These are phyloP conservation scores for Melipona quadrifasciata DNA, from an alignment of 1,140 invertebrate species.

Conservation along the genomic window DNA sequence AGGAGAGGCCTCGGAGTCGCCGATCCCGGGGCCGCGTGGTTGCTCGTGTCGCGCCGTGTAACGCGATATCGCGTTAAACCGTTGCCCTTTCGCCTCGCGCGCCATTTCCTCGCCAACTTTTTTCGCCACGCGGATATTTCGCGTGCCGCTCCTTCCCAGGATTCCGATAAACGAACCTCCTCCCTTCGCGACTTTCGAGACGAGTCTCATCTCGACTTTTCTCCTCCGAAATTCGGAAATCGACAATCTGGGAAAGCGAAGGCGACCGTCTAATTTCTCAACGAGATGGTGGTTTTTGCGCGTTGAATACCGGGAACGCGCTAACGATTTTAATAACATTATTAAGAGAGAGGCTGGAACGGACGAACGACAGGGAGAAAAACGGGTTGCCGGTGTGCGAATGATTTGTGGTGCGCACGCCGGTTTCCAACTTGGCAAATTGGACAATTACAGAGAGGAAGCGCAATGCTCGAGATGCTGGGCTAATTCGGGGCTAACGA, in stretches of 20 bases:
- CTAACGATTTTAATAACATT: slow-evolving; percentile 41
- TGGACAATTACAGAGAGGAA: slow-evolving; percentile 51
- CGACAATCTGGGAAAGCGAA: no score
- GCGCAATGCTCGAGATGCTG: slow-evolving; percentile 25
- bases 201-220: no score
- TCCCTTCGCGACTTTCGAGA: no score
- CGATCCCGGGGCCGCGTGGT: background rate
- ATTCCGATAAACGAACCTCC: no score
- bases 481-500: slow-evolving; percentile 39
- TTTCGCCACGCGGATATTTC: slow-evolving; percentile 16
- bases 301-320: slow-evolving; percentile 15
- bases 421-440: slow-evolving; percentile 32
- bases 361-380: background rate
- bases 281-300: no score
- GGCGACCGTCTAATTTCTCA: no score
- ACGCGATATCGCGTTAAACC: slow-evolving; percentile 57
- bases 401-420: slow-evolving; percentile 18
- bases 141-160: background rate
- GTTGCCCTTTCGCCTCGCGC: slow-evolving; percentile 39
- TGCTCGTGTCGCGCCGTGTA: slow-evolving; percentile 50
- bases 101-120: slow-evolving; percentile 34
- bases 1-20: background rate
- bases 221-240: no score
- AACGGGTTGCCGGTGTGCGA: slow-evolving; percentile 10
- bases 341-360: slow-evolving; percentile 17